Conservation (phyloP, 2,888 invertebrate genomes). For the Patella depressa region DNA sequence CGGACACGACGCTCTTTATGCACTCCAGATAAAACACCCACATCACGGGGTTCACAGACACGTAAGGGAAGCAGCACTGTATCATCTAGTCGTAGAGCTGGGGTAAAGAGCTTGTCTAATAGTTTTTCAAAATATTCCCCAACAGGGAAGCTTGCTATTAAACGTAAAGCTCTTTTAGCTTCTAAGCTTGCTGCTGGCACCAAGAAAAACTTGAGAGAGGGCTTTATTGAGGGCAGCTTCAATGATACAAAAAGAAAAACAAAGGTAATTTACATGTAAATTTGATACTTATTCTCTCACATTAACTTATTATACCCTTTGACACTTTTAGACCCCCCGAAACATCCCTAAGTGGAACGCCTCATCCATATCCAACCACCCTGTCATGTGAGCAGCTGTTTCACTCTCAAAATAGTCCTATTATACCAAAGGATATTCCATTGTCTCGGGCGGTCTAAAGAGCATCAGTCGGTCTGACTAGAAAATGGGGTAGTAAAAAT, state of each 20-base stretch:
- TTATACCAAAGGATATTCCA: too few species aligned
- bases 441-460: too few species aligned
- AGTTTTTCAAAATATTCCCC: conserved; percentile 22
- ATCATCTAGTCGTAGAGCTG: conserved; percentile 15
- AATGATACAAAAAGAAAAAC: background rate
- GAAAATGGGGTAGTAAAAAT: too few species aligned
- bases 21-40: conserved; percentile 39
- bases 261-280: too few species aligned
- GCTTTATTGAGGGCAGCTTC: background rate
- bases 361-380: too few species aligned
- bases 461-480: too few species aligned
- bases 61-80: conserved; percentile 4
- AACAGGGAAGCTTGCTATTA: conserved; percentile 7
- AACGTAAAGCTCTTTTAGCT: background rate
- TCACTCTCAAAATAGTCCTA: too few species aligned
- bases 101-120: conserved; percentile 22
- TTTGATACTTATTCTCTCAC: too few species aligned
- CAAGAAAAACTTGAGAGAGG: background rate
- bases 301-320: too few species aligned
- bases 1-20: conserved; percentile 39
- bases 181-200: background rate
- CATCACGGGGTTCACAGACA: conserved; percentile 21
- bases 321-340: too few species aligned
- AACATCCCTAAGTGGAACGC: too few species aligned
- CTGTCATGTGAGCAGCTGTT: too few species aligned